Evolutionary conservation across 1,140 invertebrate genomes (phyloP), one percentile per base, ranked within the genome.

Genomic region (Papilio machaon): DNA sequence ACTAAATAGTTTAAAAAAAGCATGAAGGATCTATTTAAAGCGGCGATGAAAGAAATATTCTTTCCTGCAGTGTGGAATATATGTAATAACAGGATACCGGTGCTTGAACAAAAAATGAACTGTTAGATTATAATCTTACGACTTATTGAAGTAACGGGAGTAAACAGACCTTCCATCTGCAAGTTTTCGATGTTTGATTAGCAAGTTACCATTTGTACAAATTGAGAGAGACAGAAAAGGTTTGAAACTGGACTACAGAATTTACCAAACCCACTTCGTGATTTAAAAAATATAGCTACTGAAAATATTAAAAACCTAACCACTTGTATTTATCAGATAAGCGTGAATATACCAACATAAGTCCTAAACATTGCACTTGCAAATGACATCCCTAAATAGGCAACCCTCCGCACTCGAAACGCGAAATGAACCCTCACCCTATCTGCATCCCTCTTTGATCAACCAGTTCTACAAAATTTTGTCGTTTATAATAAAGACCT

Each of bases 331-430:
- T 17, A 70, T 70, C 64, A 70, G 64, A 70, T 70, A 70, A 70
- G 11, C 11, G 6, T 15, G 30, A 38, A 70, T 70, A 15, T 70
- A 70, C 64, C 64, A 70, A 70, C 64, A 70, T 38, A 70, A 30
- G 86, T 85, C 84, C 82, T 81, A 87, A 91, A 91, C 88, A 91
- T 89, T 90, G 86, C 84, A 79, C 60, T 82, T 82, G 84, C 79
- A 79, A 54, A 70, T 70, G 64, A 38, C 30, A 70, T 70, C 64
- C 64, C 64, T 70, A 70, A 70, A 64, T 64, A 64, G 1, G 13
- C 64, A 70, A 70, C 64, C 60, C 60, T 30, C 23, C 23, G 64
- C 64, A 70, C 64, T 70, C 30, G 30, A 80, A 80, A 43, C 77
- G 75, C 78, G 43, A 49, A 75, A 19, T 43, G 49, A 81, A 49